phyloP scores from a whole-genome alignment of 2,797 vertebrate genomes.

The Girardinus metallicus region DNA sequence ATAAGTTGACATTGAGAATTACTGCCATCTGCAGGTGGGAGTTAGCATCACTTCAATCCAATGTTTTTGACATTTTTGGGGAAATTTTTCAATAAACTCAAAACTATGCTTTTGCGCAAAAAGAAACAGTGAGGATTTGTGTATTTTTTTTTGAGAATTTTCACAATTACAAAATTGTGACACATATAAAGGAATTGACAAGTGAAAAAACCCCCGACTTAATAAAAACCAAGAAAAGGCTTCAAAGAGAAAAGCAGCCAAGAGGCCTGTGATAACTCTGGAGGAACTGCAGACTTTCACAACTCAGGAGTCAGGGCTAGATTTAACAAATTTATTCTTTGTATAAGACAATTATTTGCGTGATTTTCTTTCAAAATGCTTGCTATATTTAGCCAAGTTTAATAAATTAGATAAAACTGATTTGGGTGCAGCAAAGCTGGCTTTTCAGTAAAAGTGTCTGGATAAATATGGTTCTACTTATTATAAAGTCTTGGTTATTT shows the following conservation, averaged over 20 bases:
- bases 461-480: no score
- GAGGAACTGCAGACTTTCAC: not conserved
- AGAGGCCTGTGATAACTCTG: not conserved
- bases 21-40: not conserved
- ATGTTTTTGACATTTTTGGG: not conserved
- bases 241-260: not conserved
- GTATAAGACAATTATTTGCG: no score
- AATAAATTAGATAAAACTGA: no score
- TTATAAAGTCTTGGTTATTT: no score
- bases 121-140: not conserved
- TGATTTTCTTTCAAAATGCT: no score
- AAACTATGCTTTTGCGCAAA: not conserved
- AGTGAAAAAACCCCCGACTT: not conserved
- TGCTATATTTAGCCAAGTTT: no score
- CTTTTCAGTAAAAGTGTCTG: no score
- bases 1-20: not conserved
- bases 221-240: not conserved
- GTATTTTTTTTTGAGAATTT: not conserved
- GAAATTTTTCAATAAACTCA: not conserved
- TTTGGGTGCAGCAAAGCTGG: no score
- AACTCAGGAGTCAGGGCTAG: not conserved
- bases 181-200: not conserved
- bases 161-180: not conserved
- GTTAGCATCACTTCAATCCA: not conserved
- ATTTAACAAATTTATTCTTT: not conserved